Evolutionary conservation across 2,888 invertebrate genomes (phyloP), one percentile per base, ranked within the genome.

Genomic region (Drosophila austrosaltans): DNA sequence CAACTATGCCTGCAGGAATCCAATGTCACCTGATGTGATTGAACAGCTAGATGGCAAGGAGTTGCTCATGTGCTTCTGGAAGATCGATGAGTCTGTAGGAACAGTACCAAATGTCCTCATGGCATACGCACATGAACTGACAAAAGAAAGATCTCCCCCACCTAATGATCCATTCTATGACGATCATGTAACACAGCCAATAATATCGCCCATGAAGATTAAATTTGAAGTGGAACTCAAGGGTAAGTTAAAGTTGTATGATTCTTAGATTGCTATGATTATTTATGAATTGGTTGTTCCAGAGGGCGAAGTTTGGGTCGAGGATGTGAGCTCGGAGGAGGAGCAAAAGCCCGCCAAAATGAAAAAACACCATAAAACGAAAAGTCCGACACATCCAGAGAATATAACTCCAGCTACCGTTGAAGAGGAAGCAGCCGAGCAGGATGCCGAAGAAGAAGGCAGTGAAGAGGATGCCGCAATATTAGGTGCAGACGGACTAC

Each of bases 41-140:
- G 84, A 92, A 4, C 86, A 91, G 36, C 72, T 92, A 67, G 75
- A 86, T 66, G 84, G 89, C 8, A 92, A 92, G 64, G 92, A 92
- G 61, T 63, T 91, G 57, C 76, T 93, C 1, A 58, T 90, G n/a
- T 90, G 92, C 53, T 91, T 88, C 68, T 92, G 92, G 92, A 92
- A 92, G 78, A 71, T 90, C 22, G 92, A 91, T 10, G 87, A 87
- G 7, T 69, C 82, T 12, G 62, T 82, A 2, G 81, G 82, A 0
- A 56, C 78, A 1, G 76, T 92, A 40, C 83, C 89, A 2, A 83
- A 90, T 3, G 78, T 89, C 0, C 75, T 92, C 10, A 61, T 75
- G 1, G 63, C 76, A 2, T 92, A 90, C 62, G 89, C 88, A 0
- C 71, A 87, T 12, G 90, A 90, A 8, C 69, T 92, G 20, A 92